Base-by-base conservation (phyloP, 2,113 vertebrate genomes). In the Echinops telfairi region DNA sequence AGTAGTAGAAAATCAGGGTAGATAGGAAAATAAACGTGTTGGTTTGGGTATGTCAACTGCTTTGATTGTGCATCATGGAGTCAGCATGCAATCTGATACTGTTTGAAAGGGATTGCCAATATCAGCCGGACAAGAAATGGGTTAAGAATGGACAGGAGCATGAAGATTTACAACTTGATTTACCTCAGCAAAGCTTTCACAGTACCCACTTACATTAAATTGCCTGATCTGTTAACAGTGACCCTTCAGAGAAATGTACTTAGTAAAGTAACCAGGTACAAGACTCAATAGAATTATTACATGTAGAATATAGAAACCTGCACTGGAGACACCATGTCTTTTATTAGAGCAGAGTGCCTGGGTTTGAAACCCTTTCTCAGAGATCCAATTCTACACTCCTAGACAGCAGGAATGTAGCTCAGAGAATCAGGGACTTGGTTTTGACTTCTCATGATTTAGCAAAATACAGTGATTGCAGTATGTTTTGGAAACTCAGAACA, bases 181-280 rank as follows among this genome's bases (percentile, higher is more conserved):
- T 81, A 78, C 11, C 64, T 89, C 33, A 38, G 43, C 40, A 86
- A 88, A 79, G 22, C 9, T 36, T 94, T 89, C 38, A 29, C 0
- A 1, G 62, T 79, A 40, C 14, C n/a, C 89, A 40, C 77, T 62
- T 88, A 38, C 3, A 66, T 66, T 60, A 87, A 89, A 19, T 25
- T 90, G n/a, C 38, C n/a, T 71, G 47, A 76, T 83, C 20, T 86
- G 58, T 92, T 79, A 94, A 75, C 16, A 86, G 23, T 23, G 88
- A 88, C 66, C 22, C 29, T 89, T 81, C 40, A 85, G 82, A 78
- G 75, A 92, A 75, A 85, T 58, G 36, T 75, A 68, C 38, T 84
- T 92, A 83, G 64, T 40, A 77, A 84, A 80, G 60, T 33, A 89
- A n/a, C 58, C 60, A 33, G 81, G 84, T 79, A 87, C 66, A 92